phyloP scores from a whole-genome alignment of 2,888 invertebrate species.

The Orchestes rusci region DNA sequence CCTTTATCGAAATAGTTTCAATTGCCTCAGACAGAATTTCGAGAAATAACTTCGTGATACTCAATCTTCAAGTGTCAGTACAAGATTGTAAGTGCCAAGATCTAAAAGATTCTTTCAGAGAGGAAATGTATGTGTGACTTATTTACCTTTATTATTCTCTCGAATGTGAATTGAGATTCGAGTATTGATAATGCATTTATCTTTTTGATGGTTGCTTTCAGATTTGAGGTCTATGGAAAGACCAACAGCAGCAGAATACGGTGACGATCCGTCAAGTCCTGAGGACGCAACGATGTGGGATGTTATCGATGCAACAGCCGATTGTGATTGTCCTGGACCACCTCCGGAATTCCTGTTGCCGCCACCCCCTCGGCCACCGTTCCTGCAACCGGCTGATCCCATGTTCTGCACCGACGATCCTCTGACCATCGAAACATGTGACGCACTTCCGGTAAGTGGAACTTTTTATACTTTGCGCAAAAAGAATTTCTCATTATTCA shows the following conservation, averaged over 20 bases:
- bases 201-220: no score
- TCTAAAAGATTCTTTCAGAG: no score
- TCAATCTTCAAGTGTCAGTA: no score
- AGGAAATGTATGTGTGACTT: no score
- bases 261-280: slow-evolving; percentile 33
- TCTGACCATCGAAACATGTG: slow-evolving; percentile 65
- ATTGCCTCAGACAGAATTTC: no score
- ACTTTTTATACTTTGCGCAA: not conserved
- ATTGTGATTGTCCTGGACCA: slow-evolving; percentile 71
- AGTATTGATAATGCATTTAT: no score
- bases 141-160: no score
- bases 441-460: slow-evolving; percentile 66
- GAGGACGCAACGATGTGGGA: slow-evolving; percentile 58
- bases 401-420: slow-evolving; percentile 66
- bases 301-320: slow-evolving; percentile 50
- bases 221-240: slow-evolving; percentile 44
- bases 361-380: slow-evolving; percentile 67
- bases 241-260: slow-evolving; percentile 36
- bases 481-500: not conserved
- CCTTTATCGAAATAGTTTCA: no score
- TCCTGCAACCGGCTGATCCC: slow-evolving; percentile 56
- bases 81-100: no score
- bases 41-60: no score
- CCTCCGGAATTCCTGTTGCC: slow-evolving; percentile 69
- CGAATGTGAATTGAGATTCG: no score